phyloP scores from a whole-genome alignment of 2,113 vertebrate species.

The Lipophrys pholis region DNA sequence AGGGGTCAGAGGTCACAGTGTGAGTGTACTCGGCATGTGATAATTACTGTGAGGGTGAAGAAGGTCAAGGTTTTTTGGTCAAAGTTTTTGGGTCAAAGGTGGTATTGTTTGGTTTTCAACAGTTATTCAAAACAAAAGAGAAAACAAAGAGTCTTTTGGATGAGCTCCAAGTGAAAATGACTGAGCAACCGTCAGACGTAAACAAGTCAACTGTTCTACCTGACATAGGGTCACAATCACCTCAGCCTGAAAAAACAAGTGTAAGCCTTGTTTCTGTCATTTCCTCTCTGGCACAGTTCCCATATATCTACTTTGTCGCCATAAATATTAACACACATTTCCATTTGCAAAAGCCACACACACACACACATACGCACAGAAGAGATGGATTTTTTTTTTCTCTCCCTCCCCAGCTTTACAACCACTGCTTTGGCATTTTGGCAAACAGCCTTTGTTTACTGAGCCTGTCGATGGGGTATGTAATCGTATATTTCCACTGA shows the following conservation, averaged over 20 bases:
- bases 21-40: not conserved
- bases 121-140: too few species aligned
- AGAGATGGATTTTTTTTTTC: constrained; percentile 22
- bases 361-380: constrained; percentile 19
- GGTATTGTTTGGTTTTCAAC: too few species aligned
- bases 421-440: constrained; percentile 67
- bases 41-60: not conserved
- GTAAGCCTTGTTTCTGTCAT: too few species aligned
- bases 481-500: constrained; percentile 78
- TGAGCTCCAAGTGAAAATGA: too few species aligned
- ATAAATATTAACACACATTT: constrained; percentile 22
- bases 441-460: constrained; percentile 72
- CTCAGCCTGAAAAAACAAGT: too few species aligned
- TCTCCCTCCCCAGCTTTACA: constrained; percentile 38
- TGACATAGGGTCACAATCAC: too few species aligned
- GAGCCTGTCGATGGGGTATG: constrained; percentile 66
- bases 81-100: too few species aligned
- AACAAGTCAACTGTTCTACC: too few species aligned
- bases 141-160: too few species aligned
- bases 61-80: not conserved
- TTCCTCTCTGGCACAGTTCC: constrained; percentile 11
- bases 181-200: too few species aligned
- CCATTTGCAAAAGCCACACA: constrained; percentile 1
- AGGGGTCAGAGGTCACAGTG: not conserved
- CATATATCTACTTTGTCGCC: not conserved